Conservation (phyloP, 2,888 invertebrate genomes). For the Oscheius sp. region DNA sequence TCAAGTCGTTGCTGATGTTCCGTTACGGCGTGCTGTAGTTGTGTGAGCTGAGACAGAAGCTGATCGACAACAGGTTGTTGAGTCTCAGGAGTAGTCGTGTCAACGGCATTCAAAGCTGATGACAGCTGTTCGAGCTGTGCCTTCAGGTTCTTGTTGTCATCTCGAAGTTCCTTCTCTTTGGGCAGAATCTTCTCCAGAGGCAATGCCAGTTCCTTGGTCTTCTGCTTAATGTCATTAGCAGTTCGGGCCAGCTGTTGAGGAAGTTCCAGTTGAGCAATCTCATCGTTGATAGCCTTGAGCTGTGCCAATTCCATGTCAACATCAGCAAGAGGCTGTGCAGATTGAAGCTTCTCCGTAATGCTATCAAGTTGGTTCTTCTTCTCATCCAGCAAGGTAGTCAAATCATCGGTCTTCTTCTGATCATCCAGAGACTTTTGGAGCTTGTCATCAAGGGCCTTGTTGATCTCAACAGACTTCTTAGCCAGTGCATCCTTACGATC, state of each 20-base stretch:
- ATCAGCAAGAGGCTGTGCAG: slow-evolving; percentile 2
- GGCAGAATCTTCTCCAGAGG: slow-evolving; percentile 14
- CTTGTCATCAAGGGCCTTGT: slow-evolving; percentile 39
- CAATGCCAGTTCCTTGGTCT: background rate
- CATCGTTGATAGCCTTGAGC: background rate
- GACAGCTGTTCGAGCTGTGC: slow-evolving; percentile 6
- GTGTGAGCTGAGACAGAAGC: background rate
- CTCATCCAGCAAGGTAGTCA: slow-evolving; percentile 28
- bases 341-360: slow-evolving; percentile 1
- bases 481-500: slow-evolving; percentile 37
- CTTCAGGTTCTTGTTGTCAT: slow-evolving; percentile 14
- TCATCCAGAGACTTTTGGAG: slow-evolving; percentile 39
- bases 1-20: background rate
- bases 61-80: slow-evolving; percentile 7
- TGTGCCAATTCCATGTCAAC: background rate
- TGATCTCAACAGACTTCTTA: slow-evolving; percentile 35
- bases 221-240: slow-evolving; percentile 11
- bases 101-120: background rate
- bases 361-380: slow-evolving; percentile 19
- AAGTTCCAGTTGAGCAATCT: background rate
- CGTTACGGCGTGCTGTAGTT: background rate
- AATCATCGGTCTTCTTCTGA: slow-evolving; percentile 32
- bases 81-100: background rate
- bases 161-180: background rate
- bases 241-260: slow-evolving; percentile 4